Evolutionary conservation across 2,888 invertebrate genomes (phyloP), one percentile per base, ranked within the genome.

Genomic region (Chironomus riparius): DNA sequence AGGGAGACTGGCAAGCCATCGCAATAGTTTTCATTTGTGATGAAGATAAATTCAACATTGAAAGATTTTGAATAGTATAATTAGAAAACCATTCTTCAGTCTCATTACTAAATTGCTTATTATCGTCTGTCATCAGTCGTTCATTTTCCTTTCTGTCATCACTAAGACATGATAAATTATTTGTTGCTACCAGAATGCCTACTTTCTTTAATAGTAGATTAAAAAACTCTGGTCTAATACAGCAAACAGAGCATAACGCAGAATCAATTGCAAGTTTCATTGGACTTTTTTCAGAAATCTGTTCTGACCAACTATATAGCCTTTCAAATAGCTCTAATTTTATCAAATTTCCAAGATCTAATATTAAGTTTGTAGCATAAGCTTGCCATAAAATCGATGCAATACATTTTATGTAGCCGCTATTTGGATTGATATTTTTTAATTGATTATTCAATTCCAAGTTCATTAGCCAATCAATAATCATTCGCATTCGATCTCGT

Each of bases 211-310:
- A 83, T 47, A 95, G 82, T 78, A 88, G 85, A 68, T 89, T 89
- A 81, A 94, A 95, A 74, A 92, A 85, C 78, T 91, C 90, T 0
- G 94, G 92, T 79, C 91, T 88, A 47, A 94, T 92, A 83, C 91
- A 92, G 83, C 95, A 95, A 81, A 95, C 87, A 4, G 95, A 91
- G 82, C 95, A 96, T 70, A 96, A 83, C 76, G 94, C 88, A 80
- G 92, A 89, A 83, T 96, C 94, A n/a, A 96, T 87, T 0, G 94
- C 89, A 80, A 90, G 89, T 84, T 95, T 95, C 72, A 95, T 85
- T 1, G 91, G 88, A 76, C 91, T 89, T 76, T 89, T 88, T 62
- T 89, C 88, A 18, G 89, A 88, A 68, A 93, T 85, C n/a, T 87
- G 86, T 76, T 89, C 86, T 21, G 92, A 90, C 91, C 95, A 94